A percentile compares a stretch with the other conserved stretches of the same genome.
Conservation (phyloP, 2,797 vertebrate species). For the Channallabes apus region DNA sequence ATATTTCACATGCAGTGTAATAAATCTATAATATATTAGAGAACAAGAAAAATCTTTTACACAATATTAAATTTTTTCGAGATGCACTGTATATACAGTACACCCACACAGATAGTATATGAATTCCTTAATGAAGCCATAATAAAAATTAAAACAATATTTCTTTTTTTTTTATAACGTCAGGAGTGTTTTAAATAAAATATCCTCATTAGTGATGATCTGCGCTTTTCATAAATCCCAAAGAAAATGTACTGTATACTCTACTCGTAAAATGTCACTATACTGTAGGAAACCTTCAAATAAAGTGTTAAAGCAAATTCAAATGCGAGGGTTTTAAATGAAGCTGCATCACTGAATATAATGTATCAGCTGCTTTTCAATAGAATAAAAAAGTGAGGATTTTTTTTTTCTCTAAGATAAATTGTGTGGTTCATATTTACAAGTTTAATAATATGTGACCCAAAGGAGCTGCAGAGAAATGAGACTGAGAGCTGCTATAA, state of each 20-base stretch:
- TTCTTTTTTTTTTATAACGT: background rate
- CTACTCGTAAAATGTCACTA: background rate
- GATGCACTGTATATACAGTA: too few species aligned
- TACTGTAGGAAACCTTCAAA: background rate
- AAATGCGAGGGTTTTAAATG: background rate
- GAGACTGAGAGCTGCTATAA: background rate
- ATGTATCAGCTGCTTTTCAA: background rate
- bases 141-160: background rate
- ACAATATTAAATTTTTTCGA: background rate
- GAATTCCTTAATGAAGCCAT: background rate
- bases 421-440: conserved; percentile 1
- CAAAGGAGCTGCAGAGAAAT: conserved; percentile 8
- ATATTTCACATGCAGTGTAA: too few species aligned
- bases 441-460: conserved; percentile 15
- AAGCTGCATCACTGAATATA: background rate
- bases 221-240: background rate
- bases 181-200: background rate
- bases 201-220: background rate
- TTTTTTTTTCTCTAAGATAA: background rate
- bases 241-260: background rate
- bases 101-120: background rate
- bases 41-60: too few species aligned
- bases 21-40: too few species aligned
- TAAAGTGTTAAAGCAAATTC: background rate
- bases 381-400: background rate